Evolutionary conservation across 2,113 vertebrate genomes (phyloP).

Genomic region (Cinclus cinclus): DNA sequence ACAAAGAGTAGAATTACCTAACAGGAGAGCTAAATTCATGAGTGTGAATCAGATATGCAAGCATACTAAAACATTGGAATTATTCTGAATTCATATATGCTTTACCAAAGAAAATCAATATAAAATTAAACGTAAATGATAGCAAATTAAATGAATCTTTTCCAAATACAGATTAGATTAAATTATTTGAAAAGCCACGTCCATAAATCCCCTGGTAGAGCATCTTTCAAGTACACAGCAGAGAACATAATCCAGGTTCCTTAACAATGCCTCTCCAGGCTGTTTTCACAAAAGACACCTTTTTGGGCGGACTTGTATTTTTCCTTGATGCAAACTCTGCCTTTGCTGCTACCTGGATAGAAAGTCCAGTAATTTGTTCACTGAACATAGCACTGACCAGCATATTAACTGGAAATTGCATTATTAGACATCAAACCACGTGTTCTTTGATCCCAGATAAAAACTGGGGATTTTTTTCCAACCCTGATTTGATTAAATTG

Average conservation of each 20-base stretch:
- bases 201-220: not conserved
- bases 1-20: not conserved
- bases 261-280: not conserved
- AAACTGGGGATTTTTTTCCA: not conserved
- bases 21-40: not conserved
- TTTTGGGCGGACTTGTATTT: not conserved
- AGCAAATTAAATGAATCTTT: not conserved
- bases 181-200: not conserved
- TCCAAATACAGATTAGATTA: not conserved
- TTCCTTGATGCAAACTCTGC: not conserved
- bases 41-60: not conserved
- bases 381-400: not conserved
- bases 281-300: not conserved
- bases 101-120: not conserved
- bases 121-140: not conserved
- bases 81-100: not conserved
- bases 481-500: slow-evolving; percentile 1
- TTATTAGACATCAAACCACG: not conserved
- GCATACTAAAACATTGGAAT: not conserved
- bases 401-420: slow-evolving; percentile 12
- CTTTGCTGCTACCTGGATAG: not conserved
- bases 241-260: not conserved
- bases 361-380: not conserved
- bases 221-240: not conserved
- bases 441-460: slow-evolving; percentile 38